Evolutionary conservation across 2,797 vertebrate genomes (phyloP).

Genomic region (Hirundo rustica): DNA sequence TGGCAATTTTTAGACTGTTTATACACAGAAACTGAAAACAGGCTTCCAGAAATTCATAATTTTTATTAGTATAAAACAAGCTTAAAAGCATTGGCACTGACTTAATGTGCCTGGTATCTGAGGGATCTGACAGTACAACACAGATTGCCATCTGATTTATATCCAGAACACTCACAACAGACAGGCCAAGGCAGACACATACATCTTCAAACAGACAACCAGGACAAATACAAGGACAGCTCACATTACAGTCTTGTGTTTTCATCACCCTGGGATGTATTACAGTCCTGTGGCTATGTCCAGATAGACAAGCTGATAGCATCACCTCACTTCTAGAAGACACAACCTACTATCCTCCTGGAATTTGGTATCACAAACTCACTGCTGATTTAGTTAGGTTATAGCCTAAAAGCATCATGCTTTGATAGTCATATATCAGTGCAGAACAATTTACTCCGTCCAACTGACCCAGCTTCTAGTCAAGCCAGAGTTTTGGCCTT

Average conservation of each 20-base stretch:
- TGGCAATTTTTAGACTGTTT: not conserved
- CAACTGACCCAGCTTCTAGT: not conserved
- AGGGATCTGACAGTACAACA: not conserved
- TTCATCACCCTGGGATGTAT: not conserved
- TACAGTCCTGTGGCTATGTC: not conserved
- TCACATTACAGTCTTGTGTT: not conserved
- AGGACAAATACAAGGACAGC: not conserved
- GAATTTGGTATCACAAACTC: not conserved
- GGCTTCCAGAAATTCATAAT: not conserved
- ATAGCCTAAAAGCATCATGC: not conserved
- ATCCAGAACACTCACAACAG: not conserved
- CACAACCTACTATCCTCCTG: not conserved
- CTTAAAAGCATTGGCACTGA: not conserved
- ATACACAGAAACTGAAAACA: not conserved
- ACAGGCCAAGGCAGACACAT: not conserved
- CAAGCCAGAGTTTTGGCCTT: not conserved
- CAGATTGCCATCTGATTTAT: not conserved
- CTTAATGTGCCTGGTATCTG: not conserved
- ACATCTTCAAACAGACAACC: not conserved
- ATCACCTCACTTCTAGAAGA: not conserved
- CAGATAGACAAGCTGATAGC: not conserved
- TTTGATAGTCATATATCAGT: not conserved
- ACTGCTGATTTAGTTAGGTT: not conserved
- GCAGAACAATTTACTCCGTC: not conserved
- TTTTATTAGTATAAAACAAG: not conserved